Base-by-base conservation (phyloP, 2,888 invertebrate species). In the Andricus quercusramuli region DNA sequence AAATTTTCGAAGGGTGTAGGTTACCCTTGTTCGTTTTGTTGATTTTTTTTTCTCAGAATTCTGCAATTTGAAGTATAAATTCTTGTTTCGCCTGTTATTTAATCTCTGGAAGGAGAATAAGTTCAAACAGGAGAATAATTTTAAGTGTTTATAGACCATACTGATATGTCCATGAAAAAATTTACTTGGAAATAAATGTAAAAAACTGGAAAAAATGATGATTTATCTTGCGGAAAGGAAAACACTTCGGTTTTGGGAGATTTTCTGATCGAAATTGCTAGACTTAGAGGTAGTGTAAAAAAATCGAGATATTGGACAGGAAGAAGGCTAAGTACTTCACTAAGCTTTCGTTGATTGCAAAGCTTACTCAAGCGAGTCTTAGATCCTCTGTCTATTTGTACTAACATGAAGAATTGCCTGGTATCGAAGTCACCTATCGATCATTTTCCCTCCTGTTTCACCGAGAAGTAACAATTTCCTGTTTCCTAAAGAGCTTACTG, bases 401-500 rank as follows among this genome's bases (percentile, higher is more conserved):
- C 32, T 32, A 74, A 56, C 51, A 74, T 74, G 80, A 74, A 65
- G 83, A 74, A 81, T 81, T 80, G 80, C 77, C 47, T 80, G 81
- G 86, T 88, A 88, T 88, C 88, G 85, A 81, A 86, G 86, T 87
- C 88, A 87, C 83, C 88, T 83, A 90, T 90, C 90, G 89, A 91
- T 91, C 90, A 90, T 90, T 89, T 88, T 86, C 85, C 79, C 85
- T 83, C 85, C 85, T 86, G 87, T 87, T 88, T 88, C 87, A 85
- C 86, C 80, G 83, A 86, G 84, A 89, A 89, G 89, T 91, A 90
- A 91, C 90, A 91, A 91, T 91, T 91, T 92, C 90, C 91, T 89
- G 89, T 87, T 91, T 92, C 91, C 91, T 90, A 90, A 90, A 91
- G 90, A 90, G 89, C 89, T 90, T 90, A 90, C 88, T 86, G 85